Evolutionary conservation across 2,888 invertebrate genomes (phyloP).

Genomic region (Cremastinae sp.): DNA sequence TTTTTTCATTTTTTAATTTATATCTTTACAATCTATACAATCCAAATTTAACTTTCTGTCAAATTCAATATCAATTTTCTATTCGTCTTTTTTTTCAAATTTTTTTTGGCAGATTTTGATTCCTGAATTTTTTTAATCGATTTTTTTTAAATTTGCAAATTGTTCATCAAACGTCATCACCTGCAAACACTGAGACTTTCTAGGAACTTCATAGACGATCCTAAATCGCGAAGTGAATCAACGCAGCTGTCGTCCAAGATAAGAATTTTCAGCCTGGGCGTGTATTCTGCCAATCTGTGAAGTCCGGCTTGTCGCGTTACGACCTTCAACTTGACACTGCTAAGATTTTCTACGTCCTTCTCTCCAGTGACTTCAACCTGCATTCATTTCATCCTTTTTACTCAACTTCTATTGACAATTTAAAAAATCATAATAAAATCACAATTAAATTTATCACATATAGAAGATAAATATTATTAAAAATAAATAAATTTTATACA

Average conservation of each 20-base stretch:
- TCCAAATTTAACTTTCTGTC: too few species aligned
- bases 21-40: too few species aligned
- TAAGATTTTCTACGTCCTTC: slow-evolving; percentile 34
- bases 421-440: too few species aligned
- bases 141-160: too few species aligned
- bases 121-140: too few species aligned
- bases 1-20: too few species aligned
- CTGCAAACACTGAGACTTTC: slow-evolving; percentile 53
- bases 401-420: background rate
- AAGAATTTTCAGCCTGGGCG: slow-evolving; percentile 55
- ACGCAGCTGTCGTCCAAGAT: slow-evolving; percentile 60
- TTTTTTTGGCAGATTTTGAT: too few species aligned
- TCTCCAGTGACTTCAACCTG: slow-evolving; percentile 55
- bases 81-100: too few species aligned
- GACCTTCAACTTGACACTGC: slow-evolving; percentile 56
- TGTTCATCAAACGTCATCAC: too few species aligned
- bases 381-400: background rate
- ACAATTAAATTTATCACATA: too few species aligned
- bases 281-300: slow-evolving; percentile 60
- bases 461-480: too few species aligned
- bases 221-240: slow-evolving; percentile 61
- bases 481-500: too few species aligned
- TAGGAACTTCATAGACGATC: slow-evolving; percentile 52
- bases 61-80: background rate
- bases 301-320: slow-evolving; percentile 60